Evolutionary conservation across 2,888 invertebrate genomes (phyloP).

Genomic region (Drosophila pseudotakahashii): DNA sequence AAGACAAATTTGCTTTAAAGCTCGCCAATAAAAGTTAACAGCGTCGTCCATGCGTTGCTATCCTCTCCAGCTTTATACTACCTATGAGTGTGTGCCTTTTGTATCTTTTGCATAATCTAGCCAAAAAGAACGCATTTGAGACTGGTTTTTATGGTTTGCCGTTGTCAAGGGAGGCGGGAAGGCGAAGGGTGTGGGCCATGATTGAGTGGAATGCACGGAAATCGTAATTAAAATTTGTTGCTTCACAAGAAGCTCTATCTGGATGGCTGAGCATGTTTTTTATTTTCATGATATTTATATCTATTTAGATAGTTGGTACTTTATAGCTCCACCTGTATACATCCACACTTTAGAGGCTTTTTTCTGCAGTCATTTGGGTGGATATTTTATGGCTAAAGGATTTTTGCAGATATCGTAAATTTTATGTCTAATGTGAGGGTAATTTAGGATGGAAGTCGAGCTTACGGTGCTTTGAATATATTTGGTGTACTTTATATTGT

Average conservation of each 20-base stretch:
- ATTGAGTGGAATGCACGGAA: constrained; percentile 46
- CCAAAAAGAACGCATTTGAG: constrained; percentile 43
- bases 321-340: constrained; percentile 1
- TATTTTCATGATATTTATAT: constrained; percentile 25
- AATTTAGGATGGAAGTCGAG: not conserved
- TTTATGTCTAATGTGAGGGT: not conserved
- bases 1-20: constrained; percentile 79
- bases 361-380: constrained; percentile 6
- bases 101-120: constrained; percentile 46
- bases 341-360: not conserved
- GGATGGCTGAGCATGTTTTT: constrained; percentile 17
- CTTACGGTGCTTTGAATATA: not conserved
- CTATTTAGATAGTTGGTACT: constrained; percentile 14
- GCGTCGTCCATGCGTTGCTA: constrained; percentile 36
- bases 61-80: constrained; percentile 16
- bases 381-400: constrained; percentile 22
- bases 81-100: constrained; percentile 5
- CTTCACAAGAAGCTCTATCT: constrained; percentile 28
- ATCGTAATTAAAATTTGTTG: constrained; percentile 49
- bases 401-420: constrained; percentile 38
- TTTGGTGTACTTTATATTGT: not conserved
- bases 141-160: constrained; percentile 40
- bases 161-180: constrained; percentile 20
- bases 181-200: constrained; percentile 15
- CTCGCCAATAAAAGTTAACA: constrained; percentile 80